Evolutionary conservation across 2,113 vertebrate genomes (phyloP).

Genomic region (Chlorocebus sabaeus): DNA sequence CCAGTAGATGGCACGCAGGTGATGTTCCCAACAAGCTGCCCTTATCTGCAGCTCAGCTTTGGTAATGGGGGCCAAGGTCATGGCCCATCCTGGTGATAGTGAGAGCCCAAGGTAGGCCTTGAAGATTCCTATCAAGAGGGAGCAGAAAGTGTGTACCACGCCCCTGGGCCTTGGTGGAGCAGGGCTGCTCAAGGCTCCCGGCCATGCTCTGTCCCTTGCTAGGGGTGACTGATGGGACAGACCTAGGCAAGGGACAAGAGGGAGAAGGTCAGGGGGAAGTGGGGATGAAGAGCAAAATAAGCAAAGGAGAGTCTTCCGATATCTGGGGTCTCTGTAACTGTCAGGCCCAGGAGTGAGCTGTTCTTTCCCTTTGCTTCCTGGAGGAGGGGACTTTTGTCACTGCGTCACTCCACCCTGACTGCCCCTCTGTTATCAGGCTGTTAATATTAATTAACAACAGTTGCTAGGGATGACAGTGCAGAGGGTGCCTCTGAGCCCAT

Average conservation of each 20-base stretch:
- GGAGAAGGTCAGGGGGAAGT: not conserved
- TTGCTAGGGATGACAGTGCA: constrained; percentile 51
- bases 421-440: constrained; percentile 28
- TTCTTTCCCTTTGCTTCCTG: not conserved
- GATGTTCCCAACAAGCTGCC: not conserved
- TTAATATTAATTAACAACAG: constrained; percentile 58
- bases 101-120: not conserved
- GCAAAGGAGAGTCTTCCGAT: not conserved
- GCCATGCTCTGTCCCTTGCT: not conserved
- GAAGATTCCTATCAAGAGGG: not conserved
- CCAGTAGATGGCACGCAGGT: not conserved
- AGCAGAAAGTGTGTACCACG: not conserved
- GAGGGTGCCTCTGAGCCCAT: not conserved
- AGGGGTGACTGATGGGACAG: not conserved
- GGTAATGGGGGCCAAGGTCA: constrained; percentile 29
- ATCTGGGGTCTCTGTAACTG: not conserved
- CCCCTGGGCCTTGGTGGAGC: not conserved
- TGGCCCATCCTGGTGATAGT: not conserved
- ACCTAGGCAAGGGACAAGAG: not conserved
- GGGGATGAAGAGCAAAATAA: too few species aligned
- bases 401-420: not conserved
- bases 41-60: not conserved
- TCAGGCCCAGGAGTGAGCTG: not conserved
- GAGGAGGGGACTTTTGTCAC: not conserved
- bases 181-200: not conserved